A percentile compares a stretch with the other conserved stretches of the same genome.
Conservation (phyloP, 2,888 invertebrate genomes). For the Parnassius orleans region DNA sequence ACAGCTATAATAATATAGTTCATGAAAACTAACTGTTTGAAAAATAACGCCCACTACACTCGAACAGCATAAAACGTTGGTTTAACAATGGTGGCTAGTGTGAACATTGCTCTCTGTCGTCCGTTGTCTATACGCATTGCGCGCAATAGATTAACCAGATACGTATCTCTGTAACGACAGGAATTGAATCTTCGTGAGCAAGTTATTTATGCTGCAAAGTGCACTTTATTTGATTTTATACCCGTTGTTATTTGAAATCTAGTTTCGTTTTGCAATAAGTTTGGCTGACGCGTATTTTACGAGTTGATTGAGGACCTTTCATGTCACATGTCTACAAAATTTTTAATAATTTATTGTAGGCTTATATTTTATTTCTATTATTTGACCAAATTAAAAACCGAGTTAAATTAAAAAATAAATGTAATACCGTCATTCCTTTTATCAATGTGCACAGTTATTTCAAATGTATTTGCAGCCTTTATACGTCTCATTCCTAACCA, state of each 20-base stretch:
- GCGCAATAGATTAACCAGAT: constrained; percentile 16
- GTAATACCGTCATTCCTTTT: no score
- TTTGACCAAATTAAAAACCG: no score
- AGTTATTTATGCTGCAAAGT: constrained; percentile 13
- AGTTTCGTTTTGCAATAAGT: background rate
- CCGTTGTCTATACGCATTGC: constrained; percentile 8
- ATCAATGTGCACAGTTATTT: no score
- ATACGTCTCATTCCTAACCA: no score
- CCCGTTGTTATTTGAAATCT: background rate
- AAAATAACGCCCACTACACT: no score
- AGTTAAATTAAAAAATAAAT: no score
- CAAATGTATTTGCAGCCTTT: no score
- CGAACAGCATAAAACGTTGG: constrained; percentile 1
- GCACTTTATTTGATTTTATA: constrained; percentile 7
- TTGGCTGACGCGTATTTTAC: background rate
- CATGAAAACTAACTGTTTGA: no score
- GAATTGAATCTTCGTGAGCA: background rate
- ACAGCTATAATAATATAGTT: no score
- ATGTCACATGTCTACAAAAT: no score
- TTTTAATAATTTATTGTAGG: no score
- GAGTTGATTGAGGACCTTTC: background rate
- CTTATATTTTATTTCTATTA: no score
- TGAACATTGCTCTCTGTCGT: constrained; percentile 8
- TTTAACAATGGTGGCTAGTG: constrained; percentile 7
- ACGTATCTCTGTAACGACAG: constrained; percentile 17